These are phyloP conservation scores for Lophotriccus pileatus DNA, from an alignment of 2,797 vertebrate species.

Conservation along the genomic window DNA sequence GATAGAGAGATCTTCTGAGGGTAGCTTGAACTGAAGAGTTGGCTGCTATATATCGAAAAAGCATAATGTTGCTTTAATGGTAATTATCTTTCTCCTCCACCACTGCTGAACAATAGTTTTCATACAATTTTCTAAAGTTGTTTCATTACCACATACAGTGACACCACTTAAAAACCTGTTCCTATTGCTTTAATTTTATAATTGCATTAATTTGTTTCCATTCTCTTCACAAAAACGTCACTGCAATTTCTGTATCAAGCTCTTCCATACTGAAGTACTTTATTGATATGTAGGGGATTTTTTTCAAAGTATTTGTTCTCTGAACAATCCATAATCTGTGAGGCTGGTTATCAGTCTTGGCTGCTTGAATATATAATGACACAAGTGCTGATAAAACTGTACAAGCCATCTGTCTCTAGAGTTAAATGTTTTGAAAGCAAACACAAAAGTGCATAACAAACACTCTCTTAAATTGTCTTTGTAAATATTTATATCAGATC, in stretches of 20 bases:
- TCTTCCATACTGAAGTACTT: slow-evolving; percentile 44
- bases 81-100: slow-evolving; percentile 31
- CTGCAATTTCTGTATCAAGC: slow-evolving; percentile 2
- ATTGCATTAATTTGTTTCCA: slow-evolving; percentile 40
- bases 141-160: slow-evolving; percentile 35
- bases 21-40: background rate
- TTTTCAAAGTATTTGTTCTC: slow-evolving; percentile 37
- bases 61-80: slow-evolving; percentile 4
- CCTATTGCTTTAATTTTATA: slow-evolving; percentile 55
- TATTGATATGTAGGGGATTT: background rate
- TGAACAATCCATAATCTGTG: slow-evolving; percentile 28
- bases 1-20: background rate
- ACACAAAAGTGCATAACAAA: slow-evolving; percentile 51
- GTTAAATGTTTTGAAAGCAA: slow-evolving; percentile 71
- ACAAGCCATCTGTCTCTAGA: slow-evolving; percentile 69
- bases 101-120: slow-evolving; percentile 29
- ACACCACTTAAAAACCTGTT: slow-evolving; percentile 48
- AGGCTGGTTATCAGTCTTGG: slow-evolving; percentile 52
- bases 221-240: slow-evolving; percentile 46
- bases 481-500: slow-evolving; percentile 67
- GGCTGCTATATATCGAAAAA: background rate
- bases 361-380: slow-evolving; percentile 65
- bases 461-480: slow-evolving; percentile 48
- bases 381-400: slow-evolving; percentile 52
- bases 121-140: slow-evolving; percentile 32